phyloP scores from a whole-genome alignment of 2,113 vertebrate species.

The Melanerpes aurifrons region DNA sequence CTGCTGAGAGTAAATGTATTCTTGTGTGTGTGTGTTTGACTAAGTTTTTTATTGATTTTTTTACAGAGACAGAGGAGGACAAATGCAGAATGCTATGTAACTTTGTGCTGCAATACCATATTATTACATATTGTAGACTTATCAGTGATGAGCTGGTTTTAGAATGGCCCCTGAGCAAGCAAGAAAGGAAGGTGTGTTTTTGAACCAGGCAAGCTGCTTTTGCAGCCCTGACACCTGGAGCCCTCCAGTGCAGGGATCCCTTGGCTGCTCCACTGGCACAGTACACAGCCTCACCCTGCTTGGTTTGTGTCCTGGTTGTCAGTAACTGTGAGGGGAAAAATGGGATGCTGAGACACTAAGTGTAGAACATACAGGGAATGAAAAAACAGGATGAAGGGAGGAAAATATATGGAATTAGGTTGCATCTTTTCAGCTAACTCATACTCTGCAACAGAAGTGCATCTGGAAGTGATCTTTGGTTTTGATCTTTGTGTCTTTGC shows the following conservation, averaged over 20 bases:
- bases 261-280: fast-evolving
- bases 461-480: neutral
- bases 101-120: neutral
- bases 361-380: neutral
- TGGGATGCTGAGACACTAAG: neutral
- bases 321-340: neutral
- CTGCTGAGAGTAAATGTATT: constrained; percentile 21
- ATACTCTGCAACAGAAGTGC: neutral
- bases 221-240: neutral
- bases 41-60: neutral
- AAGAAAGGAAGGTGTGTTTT: neutral
- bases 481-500: neutral
- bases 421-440: neutral
- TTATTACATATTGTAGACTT: neutral
- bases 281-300: neutral
- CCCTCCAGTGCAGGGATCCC: neutral
- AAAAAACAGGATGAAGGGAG: neutral
- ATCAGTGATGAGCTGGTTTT: neutral
- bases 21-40: neutral
- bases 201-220: neutral
- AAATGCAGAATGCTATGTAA: neutral
- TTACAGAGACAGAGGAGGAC: neutral
- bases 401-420: neutral
- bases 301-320: fast-evolving
- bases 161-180: neutral